Evolutionary conservation across 1,140 invertebrate genomes (phyloP), one percentile per base, ranked within the genome.

Genomic region (Drosophila miranda): DNA sequence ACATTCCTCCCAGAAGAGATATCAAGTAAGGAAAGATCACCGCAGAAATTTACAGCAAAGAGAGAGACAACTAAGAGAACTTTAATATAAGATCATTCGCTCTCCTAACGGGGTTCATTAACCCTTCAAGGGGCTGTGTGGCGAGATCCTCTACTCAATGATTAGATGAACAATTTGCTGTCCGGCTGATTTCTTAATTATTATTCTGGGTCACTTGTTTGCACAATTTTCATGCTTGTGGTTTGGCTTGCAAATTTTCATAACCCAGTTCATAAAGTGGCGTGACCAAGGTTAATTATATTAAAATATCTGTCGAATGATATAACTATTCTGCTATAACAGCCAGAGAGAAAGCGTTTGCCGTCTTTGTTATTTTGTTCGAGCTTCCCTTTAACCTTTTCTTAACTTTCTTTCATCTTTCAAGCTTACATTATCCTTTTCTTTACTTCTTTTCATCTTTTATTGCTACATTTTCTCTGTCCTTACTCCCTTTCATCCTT

Each of bases 271-370:
- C 73, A 63, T 62, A 73, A 74, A 80, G 73, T 71, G 80, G 72
- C 61, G 69, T 80, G 73, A 86, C 82, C 80, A 76, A 86, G 78
- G 81, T 84, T 86, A 84, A 84, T 86, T 86, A 59, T 81, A 77
- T 86, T 86, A 55, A 73, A 74, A 74, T 70, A 69, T 68, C 66
- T 71, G 23, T 45, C 57, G 56, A 68, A 60, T 52, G 60, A 60
- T 60, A 34, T 48, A 68, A 66, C 62, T 34, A 55, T 63, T 68
- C 64, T 68, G 64, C 49, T 66, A 69, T 69, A 69, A 68, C 38
- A 49, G 26, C 9, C 50, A 14, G 34, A 11, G 34, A 38, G 11
- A 38, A 13, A 5, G 34, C 3, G 11, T 38, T 38, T 38, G 34
- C 34, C 9, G 34, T 13, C 30, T 8, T 30, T 38, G 34, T 11